Evolutionary conservation across 2,797 vertebrate species (phyloP).

Genomic region (Phataginus tetradactyla): DNA sequence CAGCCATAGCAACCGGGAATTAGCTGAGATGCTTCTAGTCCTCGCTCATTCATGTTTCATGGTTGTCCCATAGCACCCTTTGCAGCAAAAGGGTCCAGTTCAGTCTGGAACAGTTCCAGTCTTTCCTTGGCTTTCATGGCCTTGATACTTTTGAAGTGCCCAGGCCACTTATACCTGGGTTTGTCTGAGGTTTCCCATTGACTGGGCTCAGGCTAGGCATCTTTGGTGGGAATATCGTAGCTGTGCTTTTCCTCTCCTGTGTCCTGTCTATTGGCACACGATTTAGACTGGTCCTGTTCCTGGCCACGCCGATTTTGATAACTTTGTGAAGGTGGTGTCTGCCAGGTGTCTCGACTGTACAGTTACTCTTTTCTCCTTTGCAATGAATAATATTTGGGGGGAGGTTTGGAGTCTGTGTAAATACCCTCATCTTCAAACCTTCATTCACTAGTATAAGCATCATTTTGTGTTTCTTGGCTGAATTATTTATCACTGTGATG

Average conservation of each 20-base stretch:
- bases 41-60: fast-evolving
- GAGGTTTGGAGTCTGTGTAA: neutral
- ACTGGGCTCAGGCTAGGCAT: neutral
- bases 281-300: neutral
- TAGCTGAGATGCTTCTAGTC: fast-evolving
- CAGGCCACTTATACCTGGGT: neutral
- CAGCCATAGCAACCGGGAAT: neutral
- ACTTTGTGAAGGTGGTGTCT: neutral
- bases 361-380: neutral
- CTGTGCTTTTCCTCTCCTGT: neutral
- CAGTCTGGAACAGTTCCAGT: neutral
- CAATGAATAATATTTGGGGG: neutral
- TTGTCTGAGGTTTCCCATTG: neutral
- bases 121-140: neutral
- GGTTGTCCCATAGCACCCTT: neutral
- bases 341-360: neutral
- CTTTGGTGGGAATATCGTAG: neutral
- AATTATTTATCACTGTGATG: neutral
- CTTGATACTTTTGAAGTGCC: neutral
- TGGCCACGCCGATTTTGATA: neutral
- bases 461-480: constrained; percentile 13
- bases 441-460: neutral
- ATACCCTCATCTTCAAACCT: neutral
- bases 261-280: fast-evolving
- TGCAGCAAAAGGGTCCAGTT: fast-evolving